These are phyloP conservation scores for Eumaeus atala DNA, from an alignment of 1,140 invertebrate genomes.

Conservation along the genomic window DNA sequence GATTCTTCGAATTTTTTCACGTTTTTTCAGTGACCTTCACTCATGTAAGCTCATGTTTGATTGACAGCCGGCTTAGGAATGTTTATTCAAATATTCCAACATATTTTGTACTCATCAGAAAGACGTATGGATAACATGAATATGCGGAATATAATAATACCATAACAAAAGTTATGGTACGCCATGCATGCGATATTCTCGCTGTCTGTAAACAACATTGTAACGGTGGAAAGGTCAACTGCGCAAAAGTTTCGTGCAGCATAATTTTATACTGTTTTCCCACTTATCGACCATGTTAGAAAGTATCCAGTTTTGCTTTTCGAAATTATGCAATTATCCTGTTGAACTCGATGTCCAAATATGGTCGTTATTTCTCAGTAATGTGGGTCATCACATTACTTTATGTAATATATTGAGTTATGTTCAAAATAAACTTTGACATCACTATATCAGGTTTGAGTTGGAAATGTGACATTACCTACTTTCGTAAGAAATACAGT, in stretches of 20 bases:
- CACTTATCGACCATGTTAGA: background rate
- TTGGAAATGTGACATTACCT: too few relatives aligned
- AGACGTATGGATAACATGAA: too few relatives aligned
- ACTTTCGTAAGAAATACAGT: too few relatives aligned
- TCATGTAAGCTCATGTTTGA: background rate
- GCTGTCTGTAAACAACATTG: constrained; percentile 14
- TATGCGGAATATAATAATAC: too few relatives aligned
- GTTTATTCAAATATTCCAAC: background rate
- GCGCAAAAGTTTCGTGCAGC: background rate
- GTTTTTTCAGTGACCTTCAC: constrained; percentile 8
- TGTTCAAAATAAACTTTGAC: too few relatives aligned
- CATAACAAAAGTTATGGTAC: too few relatives aligned
- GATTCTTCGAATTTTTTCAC: too few relatives aligned
- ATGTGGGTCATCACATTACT: background rate
- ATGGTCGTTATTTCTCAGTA: background rate
- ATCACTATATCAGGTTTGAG: too few relatives aligned
- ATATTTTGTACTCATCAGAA: too few relatives aligned
- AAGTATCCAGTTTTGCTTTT: background rate
- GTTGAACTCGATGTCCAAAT: constrained; percentile 6
- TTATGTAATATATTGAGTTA: background rate
- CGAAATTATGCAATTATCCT: background rate
- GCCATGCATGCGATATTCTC: background rate
- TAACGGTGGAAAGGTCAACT: constrained; percentile 16
- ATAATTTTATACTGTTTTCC: background rate
- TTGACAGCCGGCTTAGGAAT: background rate